Percentiles rank a stretch among this genome's conserved stretches.
Evolutionary conservation across 2,113 vertebrate genomes (phyloP).

Genomic region (Nansenia antarctica): DNA sequence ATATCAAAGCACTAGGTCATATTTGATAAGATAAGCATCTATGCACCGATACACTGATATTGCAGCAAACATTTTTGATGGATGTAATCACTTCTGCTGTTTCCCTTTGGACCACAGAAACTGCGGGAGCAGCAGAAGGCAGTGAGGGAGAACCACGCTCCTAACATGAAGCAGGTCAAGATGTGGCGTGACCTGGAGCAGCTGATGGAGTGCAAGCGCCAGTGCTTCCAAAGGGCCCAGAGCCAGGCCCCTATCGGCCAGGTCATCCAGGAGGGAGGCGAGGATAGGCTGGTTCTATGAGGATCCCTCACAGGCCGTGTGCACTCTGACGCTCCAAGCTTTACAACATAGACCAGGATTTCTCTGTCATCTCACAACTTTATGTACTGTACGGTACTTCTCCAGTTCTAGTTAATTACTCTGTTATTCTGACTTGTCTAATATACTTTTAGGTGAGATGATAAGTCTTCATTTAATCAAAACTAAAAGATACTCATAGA

Average conservation of each 20-base stretch:
- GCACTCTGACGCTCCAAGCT: not conserved
- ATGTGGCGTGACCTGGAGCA: conserved; percentile 94
- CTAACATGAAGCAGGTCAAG: conserved; percentile 94
- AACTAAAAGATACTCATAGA: too few species aligned
- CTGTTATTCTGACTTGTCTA: not conserved
- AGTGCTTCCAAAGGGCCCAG: conserved; percentile 89
- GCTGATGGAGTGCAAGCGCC: conserved; percentile 91
- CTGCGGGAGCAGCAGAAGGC: conserved; percentile 91
- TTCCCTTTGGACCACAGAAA: conserved; percentile 74
- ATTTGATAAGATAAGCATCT: not conserved
- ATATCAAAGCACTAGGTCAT: not conserved
- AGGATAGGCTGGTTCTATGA: conserved; percentile 90
- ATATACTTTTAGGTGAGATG: not conserved
- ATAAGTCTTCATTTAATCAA: not conserved
- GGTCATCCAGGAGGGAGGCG: conserved; percentile 91
- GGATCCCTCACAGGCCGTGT: not conserved
- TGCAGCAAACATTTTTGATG: too few species aligned
- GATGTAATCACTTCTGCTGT: not conserved
- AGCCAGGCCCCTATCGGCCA: conserved; percentile 84
- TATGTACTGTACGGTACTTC: too few species aligned
- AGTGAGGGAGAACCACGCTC: conserved; percentile 86
- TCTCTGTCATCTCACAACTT: not conserved
- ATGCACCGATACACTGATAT: too few species aligned
- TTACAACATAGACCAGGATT: not conserved
- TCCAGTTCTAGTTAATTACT: not conserved